Percentiles rank a stretch among this genome's conserved stretches.
phyloP scores from a whole-genome alignment of 1,140 invertebrate species.

The Littorina saxatilis region DNA sequence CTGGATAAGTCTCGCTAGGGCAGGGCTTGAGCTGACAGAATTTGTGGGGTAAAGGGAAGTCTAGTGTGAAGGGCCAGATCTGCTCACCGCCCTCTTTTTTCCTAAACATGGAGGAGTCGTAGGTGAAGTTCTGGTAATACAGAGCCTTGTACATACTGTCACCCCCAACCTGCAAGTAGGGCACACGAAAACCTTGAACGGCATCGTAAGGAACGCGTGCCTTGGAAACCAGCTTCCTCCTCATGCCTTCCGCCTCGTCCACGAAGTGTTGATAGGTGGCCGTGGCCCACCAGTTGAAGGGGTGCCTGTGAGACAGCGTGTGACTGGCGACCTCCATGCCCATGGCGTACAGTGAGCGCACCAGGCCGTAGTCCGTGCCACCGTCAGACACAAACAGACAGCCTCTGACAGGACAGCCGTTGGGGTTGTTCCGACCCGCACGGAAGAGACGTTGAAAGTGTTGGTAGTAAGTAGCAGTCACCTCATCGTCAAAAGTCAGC shows the following conservation, averaged over 20 bases:
- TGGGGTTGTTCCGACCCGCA: slow-evolving; percentile 57
- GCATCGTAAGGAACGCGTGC: slow-evolving; percentile 44
- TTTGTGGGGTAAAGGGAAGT: slow-evolving; percentile 78
- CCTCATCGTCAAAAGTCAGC: slow-evolving; percentile 60
- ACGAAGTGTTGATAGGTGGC: slow-evolving; percentile 54
- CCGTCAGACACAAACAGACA: slow-evolving; percentile 56
- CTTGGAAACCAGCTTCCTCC: slow-evolving; percentile 36
- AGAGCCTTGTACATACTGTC: slow-evolving; percentile 58
- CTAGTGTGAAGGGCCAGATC: slow-evolving; percentile 98
- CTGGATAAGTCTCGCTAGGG: slow-evolving; percentile 52
- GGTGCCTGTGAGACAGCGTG: slow-evolving; percentile 54
- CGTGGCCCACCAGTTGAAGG: slow-evolving; percentile 56
- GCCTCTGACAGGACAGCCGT: slow-evolving; percentile 58
- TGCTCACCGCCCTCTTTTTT: slow-evolving; percentile 83
- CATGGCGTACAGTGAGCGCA: slow-evolving; percentile 58
- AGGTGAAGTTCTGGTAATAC: slow-evolving; percentile 73
- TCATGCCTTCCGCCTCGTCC: slow-evolving; percentile 53
- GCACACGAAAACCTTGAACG: slow-evolving; percentile 55
- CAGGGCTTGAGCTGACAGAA: slow-evolving; percentile 56
- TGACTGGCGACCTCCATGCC: slow-evolving; percentile 57
- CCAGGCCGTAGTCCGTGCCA: slow-evolving; percentile 55
- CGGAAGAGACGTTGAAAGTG: slow-evolving; percentile 60
- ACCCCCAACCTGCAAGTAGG: slow-evolving; percentile 55
- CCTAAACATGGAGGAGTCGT: slow-evolving; percentile 93
- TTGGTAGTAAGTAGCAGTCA: slow-evolving; percentile 52